Conservation (phyloP, 2,888 invertebrate species). For the Camponotus fellah region DNA sequence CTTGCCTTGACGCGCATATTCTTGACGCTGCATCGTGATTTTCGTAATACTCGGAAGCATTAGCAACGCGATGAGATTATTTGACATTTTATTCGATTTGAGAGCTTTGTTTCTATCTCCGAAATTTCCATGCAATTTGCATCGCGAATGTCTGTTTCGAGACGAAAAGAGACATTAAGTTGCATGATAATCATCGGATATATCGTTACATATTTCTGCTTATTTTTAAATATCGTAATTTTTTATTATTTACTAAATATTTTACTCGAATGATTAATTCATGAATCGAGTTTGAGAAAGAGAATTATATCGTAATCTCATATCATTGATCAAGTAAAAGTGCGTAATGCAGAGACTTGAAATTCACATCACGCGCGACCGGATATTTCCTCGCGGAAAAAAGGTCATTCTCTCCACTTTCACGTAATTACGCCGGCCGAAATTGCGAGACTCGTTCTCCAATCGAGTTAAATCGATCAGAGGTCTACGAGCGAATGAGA, state of each 20-base stretch:
- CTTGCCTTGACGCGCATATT: slow-evolving; percentile 39
- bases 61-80: slow-evolving; percentile 39
- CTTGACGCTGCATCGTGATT: slow-evolving; percentile 47
- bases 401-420: slow-evolving; percentile 69
- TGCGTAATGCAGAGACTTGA: slow-evolving; percentile 7
- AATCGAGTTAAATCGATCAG: slow-evolving; percentile 74
- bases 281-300: neutral
- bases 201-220: neutral
- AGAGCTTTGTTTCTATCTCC: neutral
- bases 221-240: neutral
- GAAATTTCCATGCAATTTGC: slow-evolving; percentile 33
- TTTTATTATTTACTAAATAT: neutral
- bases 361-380: slow-evolving; percentile 6
- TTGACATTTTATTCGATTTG: slow-evolving; percentile 1
- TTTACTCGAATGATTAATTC: neutral
- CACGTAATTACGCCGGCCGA: slow-evolving; percentile 78
- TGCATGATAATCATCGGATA: neutral
- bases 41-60: slow-evolving; percentile 20
- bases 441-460: slow-evolving; percentile 74
- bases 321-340: neutral
- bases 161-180: neutral
- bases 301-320: neutral
- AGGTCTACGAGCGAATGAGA: slow-evolving; percentile 64
- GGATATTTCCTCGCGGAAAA: slow-evolving; percentile 30
- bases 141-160: neutral